phyloP scores from a whole-genome alignment of 1,140 invertebrate species.

The Druon quercuslanigerum region DNA sequence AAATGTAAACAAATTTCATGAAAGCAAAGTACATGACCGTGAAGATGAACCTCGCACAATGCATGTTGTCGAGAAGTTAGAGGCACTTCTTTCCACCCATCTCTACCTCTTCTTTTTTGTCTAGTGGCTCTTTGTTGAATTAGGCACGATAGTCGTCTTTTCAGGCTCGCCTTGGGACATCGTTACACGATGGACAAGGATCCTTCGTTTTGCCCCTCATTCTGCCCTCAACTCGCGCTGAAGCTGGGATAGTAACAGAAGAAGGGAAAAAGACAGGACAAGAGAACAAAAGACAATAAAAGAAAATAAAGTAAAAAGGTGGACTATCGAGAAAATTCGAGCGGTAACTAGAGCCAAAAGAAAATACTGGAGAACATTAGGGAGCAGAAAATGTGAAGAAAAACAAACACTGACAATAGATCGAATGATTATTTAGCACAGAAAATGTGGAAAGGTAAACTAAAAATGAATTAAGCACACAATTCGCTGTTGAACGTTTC shows the following conservation, averaged over 20 bases:
- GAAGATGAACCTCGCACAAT: slow-evolving; percentile 49
- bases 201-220: slow-evolving; percentile 41
- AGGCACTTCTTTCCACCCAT: slow-evolving; percentile 46
- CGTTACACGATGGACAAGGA: slow-evolving; percentile 56
- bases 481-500: slow-evolving; percentile 3
- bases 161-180: slow-evolving; percentile 59
- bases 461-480: slow-evolving; percentile 35
- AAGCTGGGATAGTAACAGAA: slow-evolving; percentile 31
- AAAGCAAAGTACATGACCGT: slow-evolving; percentile 39
- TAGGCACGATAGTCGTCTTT: slow-evolving; percentile 55
- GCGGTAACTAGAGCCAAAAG: slow-evolving; percentile 32
- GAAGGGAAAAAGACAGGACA: not conserved
- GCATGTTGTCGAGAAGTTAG: slow-evolving; percentile 44
- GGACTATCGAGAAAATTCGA: slow-evolving; percentile 42
- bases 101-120: slow-evolving; percentile 40
- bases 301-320: slow-evolving; percentile 41
- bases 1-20: slow-evolving; percentile 43
- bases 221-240: slow-evolving; percentile 34
- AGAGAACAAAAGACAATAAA: slow-evolving; percentile 30
- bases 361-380: slow-evolving; percentile 32
- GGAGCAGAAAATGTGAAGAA: slow-evolving; percentile 25
- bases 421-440: slow-evolving; percentile 36
- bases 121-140: slow-evolving; percentile 56
- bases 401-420: slow-evolving; percentile 34
- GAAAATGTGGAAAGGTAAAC: not conserved